Conservation (phyloP, 37 sponge, comb jelly and placozoan genomes). For the Spongia lamella region DNA sequence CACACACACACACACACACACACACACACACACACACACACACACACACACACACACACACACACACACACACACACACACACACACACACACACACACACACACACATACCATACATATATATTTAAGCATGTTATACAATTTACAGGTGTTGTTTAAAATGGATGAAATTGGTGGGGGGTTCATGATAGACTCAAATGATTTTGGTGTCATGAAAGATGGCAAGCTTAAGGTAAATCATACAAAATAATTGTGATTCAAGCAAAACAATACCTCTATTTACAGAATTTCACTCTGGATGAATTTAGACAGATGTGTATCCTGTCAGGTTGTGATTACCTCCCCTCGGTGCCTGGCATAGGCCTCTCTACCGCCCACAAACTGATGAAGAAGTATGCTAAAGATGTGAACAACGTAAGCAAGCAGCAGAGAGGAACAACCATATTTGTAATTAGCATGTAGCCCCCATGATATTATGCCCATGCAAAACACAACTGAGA, state of each 20-base stretch:
- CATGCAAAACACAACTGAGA: too few species aligned
- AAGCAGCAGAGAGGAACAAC: background rate
- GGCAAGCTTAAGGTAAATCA: conserved; percentile 17
- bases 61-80: too few species aligned
- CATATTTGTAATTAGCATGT: background rate
- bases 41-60: too few species aligned
- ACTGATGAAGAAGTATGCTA: conserved; percentile 73
- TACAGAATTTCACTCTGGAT: conserved; percentile 66
- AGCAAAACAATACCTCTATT: background rate
- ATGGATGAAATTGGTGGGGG: conserved; percentile 90
- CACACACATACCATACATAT: background rate
- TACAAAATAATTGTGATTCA: too few species aligned
- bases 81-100: too few species aligned
- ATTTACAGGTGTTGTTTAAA: conserved; percentile 94
- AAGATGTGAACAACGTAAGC: conserved; percentile 67
- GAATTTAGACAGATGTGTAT: conserved; percentile 97
- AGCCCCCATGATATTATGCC: background rate
- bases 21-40: too few species aligned
- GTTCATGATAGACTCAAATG: conserved; percentile 64
- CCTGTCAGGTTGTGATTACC: conserved; percentile 98
- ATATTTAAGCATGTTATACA: too few species aligned
- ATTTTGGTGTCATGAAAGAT: conserved; percentile 62
- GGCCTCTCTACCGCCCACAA: conserved; percentile 90
- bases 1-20: too few species aligned
- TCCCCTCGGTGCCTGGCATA: conserved; percentile 85